Evolutionary conservation across 2,888 invertebrate genomes (phyloP), one percentile per base, ranked within the genome.

Genomic region (Phymatocera aterrima): DNA sequence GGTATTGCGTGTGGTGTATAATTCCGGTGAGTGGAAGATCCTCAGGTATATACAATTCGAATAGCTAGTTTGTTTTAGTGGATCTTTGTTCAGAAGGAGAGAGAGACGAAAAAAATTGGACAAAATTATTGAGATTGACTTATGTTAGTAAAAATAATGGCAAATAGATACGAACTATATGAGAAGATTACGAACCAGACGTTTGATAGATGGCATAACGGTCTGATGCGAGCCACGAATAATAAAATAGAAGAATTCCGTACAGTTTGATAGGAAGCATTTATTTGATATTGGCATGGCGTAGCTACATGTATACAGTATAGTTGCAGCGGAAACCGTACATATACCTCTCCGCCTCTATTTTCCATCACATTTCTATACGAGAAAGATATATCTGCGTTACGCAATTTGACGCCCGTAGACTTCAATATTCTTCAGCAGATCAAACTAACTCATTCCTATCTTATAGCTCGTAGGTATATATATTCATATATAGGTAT

Each of bases 331-430:
- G 24, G 24, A n/a, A 68, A 12, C 5, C 21, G 43, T 40, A 18
- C 24, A n/a, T n/a, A n/a, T n/a, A n/a, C n/a, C n/a, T n/a, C n/a
- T n/a, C n/a, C n/a, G n/a, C n/a, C n/a, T n/a, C n/a, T n/a, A n/a
- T n/a, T n/a, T n/a, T n/a, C n/a, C 24, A 68, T 68, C 68, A 28
- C 68, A 15, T 68, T 21, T 43, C 40, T 68, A 21, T 46, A 68
- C 6, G 34, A 21, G 18, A 18, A 64, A 64, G 34, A 31, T 68
- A 31, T 68, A 68, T 46, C 15, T 68, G 6, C 24, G 68, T 68
- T 68, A 68, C 68, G 68, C 68, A 68, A 68, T 68, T 68, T 68
- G 68, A 68, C 68, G 68, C 15, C 15, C n/a, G n/a, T n/a, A 46
- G 40, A 68, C 68, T 68, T 68, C 68, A 46, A 68, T 43, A 43